A percentile compares a stretch with the other conserved stretches of the same genome.
phyloP scores from a whole-genome alignment of 2,113 vertebrate genomes.

The Uria lomvia region DNA sequence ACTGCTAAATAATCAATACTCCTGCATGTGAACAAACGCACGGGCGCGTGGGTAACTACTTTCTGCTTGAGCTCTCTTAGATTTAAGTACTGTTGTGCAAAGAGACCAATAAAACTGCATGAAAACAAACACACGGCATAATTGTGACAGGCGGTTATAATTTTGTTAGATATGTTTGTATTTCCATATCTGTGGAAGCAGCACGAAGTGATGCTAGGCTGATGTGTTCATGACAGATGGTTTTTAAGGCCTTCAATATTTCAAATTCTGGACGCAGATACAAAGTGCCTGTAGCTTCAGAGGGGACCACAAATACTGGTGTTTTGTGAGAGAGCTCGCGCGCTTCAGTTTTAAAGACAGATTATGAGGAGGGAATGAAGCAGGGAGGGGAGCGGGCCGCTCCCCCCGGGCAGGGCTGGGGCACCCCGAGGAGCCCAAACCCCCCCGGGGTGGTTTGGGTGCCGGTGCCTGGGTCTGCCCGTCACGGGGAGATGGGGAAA shows the following conservation, averaged over 20 bases:
- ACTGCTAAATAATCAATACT: background rate
- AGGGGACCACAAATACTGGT: background rate
- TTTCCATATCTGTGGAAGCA: rapidly evolving
- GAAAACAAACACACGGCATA: rapidly evolving
- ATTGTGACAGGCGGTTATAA: background rate
- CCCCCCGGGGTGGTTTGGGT: background rate
- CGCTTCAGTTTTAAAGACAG: background rate
- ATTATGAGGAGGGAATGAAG: background rate
- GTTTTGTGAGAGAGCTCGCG: rapidly evolving
- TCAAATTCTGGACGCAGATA: rapidly evolving
- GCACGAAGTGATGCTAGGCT: rapidly evolving
- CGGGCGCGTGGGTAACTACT: rapidly evolving
- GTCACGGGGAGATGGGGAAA: no score
- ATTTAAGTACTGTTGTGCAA: background rate
- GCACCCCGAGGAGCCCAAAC: no score
- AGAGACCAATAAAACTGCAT: rapidly evolving
- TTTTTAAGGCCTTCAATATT: rapidly evolving
- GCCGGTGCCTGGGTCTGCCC: background rate
- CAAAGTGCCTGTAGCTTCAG: background rate
- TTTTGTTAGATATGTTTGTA: rapidly evolving
- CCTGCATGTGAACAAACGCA: rapidly evolving
- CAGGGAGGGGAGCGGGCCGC: background rate
- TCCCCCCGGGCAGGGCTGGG: background rate
- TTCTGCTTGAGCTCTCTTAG: background rate
- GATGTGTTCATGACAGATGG: rapidly evolving